Conservation (phyloP, 64 coral and sea anemone genomes). For the Stichodactyla mertensii region DNA sequence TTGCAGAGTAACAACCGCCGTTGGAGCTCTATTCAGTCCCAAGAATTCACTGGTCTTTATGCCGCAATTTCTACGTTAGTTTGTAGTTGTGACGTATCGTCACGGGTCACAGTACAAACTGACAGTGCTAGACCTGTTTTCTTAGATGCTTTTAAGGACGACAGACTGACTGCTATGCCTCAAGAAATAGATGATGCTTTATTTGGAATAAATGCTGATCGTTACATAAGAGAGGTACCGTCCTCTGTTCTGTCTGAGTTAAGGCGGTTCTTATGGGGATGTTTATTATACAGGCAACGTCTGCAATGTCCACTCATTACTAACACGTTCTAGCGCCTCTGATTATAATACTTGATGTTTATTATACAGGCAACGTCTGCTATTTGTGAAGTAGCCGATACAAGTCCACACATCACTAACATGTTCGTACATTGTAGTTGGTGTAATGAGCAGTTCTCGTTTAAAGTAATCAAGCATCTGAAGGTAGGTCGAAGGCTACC, state of each 20-base stretch:
- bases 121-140: slow-evolving; percentile 27
- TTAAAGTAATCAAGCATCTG: slow-evolving; percentile 80
- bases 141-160: slow-evolving; percentile 25
- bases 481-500: not conserved
- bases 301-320: too few relatives aligned
- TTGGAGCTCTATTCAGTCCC: slow-evolving; percentile 86
- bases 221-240: slow-evolving; percentile 35
- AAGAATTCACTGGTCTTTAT: slow-evolving; percentile 80
- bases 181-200: slow-evolving; percentile 84
- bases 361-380: slow-evolving; percentile 55
- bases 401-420: slow-evolving; percentile 64
- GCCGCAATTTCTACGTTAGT: slow-evolving; percentile 78
- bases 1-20: slow-evolving; percentile 30
- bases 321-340: too few relatives aligned
- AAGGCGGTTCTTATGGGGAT: not conserved
- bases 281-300: slow-evolving; percentile 37
- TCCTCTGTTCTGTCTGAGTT: not conserved
- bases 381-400: slow-evolving; percentile 81
- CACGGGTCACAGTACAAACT: slow-evolving; percentile 37
- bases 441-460: slow-evolving; percentile 80
- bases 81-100: slow-evolving; percentile 69
- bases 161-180: slow-evolving; percentile 61
- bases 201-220: slow-evolving; percentile 68
- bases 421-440: slow-evolving; percentile 91
- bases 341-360: not conserved